Evolutionary conservation across 2,888 invertebrate genomes (phyloP).

Genomic region (Luperina testacea): DNA sequence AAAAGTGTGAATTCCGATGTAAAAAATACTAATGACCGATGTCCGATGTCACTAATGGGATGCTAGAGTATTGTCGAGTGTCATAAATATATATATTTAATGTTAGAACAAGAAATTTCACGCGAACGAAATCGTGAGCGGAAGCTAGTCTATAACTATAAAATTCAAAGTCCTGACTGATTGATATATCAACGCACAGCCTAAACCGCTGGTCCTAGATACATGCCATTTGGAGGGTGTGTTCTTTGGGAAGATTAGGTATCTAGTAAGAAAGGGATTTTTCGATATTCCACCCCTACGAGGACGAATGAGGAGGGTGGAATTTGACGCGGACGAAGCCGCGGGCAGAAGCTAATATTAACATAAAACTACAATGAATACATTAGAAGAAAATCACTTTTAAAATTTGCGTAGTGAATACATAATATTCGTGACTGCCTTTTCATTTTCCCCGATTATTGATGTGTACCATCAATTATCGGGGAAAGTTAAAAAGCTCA

Average conservation of each 20-base stretch:
- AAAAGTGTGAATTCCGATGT: neutral
- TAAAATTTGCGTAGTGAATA: neutral
- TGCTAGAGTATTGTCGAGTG: neutral
- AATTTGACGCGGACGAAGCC: no score
- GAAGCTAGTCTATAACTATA: neutral
- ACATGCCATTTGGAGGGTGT: no score
- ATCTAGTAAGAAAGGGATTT: no score
- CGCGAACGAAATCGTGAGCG: no score
- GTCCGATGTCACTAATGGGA: neutral
- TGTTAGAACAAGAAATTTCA: no score
- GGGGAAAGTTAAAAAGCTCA: constrained; percentile 25
- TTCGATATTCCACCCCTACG: no score
- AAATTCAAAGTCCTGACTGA: no score
- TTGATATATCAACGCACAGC: no score
- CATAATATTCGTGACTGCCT: neutral
- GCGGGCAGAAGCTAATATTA: neutral
- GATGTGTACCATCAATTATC: neutral
- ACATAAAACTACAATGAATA: neutral
- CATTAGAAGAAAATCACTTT: neutral
- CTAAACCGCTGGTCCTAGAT: no score
- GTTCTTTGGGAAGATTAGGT: no score
- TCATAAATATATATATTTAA: no score
- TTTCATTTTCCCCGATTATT: neutral
- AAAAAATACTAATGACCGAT: neutral
- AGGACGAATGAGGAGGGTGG: no score